phyloP scores from a whole-genome alignment of 1,140 invertebrate species.

The Drosophila mauritiana region DNA sequence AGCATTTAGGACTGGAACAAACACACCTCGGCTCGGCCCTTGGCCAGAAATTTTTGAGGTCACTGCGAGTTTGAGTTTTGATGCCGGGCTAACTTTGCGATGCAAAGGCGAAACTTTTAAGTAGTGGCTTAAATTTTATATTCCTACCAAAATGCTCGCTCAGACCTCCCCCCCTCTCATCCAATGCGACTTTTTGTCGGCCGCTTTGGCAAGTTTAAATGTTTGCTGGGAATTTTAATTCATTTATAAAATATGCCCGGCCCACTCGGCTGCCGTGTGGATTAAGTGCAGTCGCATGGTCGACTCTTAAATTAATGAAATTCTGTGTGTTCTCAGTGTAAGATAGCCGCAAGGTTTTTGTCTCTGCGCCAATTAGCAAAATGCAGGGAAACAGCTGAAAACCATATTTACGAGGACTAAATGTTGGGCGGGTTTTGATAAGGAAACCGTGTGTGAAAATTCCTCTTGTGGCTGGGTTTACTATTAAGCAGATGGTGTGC shows the following conservation, averaged over 20 bases:
- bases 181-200: slow-evolving; percentile 8
- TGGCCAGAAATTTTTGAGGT: slow-evolving; percentile 44
- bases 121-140: slow-evolving; percentile 55
- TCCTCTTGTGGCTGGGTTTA: not conserved
- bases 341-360: slow-evolving; percentile 45
- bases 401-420: not conserved
- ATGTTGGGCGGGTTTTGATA: not conserved
- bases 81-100: slow-evolving; percentile 39
- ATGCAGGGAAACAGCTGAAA: slow-evolving; percentile 12
- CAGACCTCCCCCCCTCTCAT: not conserved
- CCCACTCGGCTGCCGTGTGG: slow-evolving; percentile 22
- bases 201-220: slow-evolving; percentile 40
- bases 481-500: not conserved
- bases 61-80: slow-evolving; percentile 34
- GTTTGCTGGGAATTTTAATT: slow-evolving; percentile 52
- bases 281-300: slow-evolving; percentile 41
- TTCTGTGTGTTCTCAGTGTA: slow-evolving; percentile 40
- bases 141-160: slow-evolving; percentile 31
- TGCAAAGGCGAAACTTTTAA: slow-evolving; percentile 52
- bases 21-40: slow-evolving; percentile 20
- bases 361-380: slow-evolving; percentile 41
- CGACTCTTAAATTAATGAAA: slow-evolving; percentile 47
- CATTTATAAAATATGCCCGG: slow-evolving; percentile 52
- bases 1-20: slow-evolving; percentile 13
- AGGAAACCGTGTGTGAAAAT: slow-evolving; percentile 16